phyloP scores from a whole-genome alignment of 2,888 invertebrate genomes.

The Carabus problematicus region DNA sequence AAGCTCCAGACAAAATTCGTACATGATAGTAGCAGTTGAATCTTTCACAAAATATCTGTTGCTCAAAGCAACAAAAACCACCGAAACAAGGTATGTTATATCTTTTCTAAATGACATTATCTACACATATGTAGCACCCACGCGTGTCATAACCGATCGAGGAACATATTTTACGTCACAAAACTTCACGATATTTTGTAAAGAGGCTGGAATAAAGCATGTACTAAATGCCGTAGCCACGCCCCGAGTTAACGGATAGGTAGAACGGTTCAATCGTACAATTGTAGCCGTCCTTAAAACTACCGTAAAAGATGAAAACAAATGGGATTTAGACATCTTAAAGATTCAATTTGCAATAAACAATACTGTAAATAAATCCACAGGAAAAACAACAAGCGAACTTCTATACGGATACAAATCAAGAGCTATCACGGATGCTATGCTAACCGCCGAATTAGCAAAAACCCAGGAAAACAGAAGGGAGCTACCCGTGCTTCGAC shows the following conservation, averaged over 20 bases:
- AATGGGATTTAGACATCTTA: slow-evolving; percentile 52
- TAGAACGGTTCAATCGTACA: slow-evolving; percentile 27
- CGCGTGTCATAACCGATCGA: slow-evolving; percentile 48
- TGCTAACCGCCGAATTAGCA: too few species aligned
- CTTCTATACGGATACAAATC: slow-evolving; percentile 41
- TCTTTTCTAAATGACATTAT: too few species aligned
- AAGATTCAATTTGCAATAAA: slow-evolving; percentile 51
- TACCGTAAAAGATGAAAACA: too few species aligned
- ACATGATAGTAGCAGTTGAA: slow-evolving; percentile 54
- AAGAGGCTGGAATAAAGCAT: slow-evolving; percentile 48
- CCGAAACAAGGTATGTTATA: slow-evolving; percentile 49
- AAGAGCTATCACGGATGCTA: too few species aligned
- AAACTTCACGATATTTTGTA: slow-evolving; percentile 47
- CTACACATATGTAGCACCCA: slow-evolving; percentile 46
- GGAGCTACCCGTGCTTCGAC: too few species aligned
- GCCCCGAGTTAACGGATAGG: slow-evolving; percentile 50
- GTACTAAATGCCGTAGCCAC: slow-evolving; percentile 43
- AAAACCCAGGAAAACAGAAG: too few species aligned
- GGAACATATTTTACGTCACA: slow-evolving; percentile 48
- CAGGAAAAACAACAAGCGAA: slow-evolving; percentile 46
- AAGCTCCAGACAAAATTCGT: slow-evolving; percentile 50
- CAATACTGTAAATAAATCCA: slow-evolving; percentile 48
- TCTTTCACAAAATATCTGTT: slow-evolving; percentile 54
- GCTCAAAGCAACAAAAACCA: slow-evolving; percentile 49
- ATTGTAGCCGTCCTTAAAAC: too few species aligned